Conservation (phyloP, 2,888 invertebrate species). For the Cerastis leucographa region DNA sequence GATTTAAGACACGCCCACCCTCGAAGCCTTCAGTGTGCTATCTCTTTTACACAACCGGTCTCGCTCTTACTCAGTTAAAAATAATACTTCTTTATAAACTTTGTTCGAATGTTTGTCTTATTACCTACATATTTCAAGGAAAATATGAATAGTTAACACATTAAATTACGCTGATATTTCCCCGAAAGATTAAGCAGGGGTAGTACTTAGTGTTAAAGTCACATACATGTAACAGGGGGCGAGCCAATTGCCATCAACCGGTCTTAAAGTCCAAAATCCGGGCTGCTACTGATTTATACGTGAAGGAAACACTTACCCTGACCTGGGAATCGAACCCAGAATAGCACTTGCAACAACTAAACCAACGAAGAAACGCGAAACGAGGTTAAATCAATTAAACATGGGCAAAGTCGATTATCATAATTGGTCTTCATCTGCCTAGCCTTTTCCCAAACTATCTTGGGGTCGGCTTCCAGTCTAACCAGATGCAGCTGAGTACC, state of each 20-base stretch:
- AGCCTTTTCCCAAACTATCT: too few relatives aligned
- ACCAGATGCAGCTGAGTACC: too few relatives aligned
- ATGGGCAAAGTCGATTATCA: neutral
- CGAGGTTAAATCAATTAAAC: too few relatives aligned
- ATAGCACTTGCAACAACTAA: too few relatives aligned
- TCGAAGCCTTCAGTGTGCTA: conserved; percentile 57
- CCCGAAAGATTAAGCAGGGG: neutral
- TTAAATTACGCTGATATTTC: neutral
- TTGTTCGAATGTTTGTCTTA: neutral
- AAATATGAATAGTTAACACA: neutral
- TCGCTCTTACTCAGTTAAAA: conserved; percentile 45
- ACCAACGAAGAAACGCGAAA: too few relatives aligned
- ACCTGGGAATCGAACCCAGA: neutral
- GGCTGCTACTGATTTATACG: neutral
- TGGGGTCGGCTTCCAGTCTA: too few relatives aligned
- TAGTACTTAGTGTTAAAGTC: too few relatives aligned
- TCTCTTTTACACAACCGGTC: conserved; percentile 48
- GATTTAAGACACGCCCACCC: conserved; percentile 57
- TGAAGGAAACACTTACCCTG: neutral
- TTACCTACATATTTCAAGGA: neutral
- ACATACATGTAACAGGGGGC: neutral
- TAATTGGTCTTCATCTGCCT: too few relatives aligned
- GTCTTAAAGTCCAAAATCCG: neutral
- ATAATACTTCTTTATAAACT: neutral
- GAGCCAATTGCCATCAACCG: neutral